A percentile compares a stretch with the other conserved stretches of the same genome.
phyloP scores from a whole-genome alignment of 64 coral and sea anemone species.

The Dendronephthya gigantea region DNA sequence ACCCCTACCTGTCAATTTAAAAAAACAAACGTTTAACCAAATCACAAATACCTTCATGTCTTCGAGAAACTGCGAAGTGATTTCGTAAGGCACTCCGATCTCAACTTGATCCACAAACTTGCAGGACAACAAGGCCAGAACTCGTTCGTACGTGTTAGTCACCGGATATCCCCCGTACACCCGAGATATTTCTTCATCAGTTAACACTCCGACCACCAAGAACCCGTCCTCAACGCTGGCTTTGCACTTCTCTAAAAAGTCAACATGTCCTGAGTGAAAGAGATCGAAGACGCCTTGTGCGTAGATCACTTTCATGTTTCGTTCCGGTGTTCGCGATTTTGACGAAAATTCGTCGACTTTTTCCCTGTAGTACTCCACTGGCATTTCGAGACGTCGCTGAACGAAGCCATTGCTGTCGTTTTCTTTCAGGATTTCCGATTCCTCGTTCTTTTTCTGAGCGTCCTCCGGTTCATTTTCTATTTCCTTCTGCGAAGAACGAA shows the following conservation, averaged over 20 bases:
- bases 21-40: too few species aligned
- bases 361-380: background rate
- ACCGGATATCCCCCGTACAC: background rate
- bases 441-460: too few species aligned
- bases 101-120: background rate
- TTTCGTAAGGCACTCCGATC: background rate
- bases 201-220: background rate
- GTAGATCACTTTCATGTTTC: background rate
- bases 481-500: too few species aligned
- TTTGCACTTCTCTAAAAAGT: background rate
- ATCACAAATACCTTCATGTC: too few species aligned
- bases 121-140: background rate
- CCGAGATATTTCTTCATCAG: background rate
- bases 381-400: background rate
- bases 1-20: too few species aligned
- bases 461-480: too few species aligned
- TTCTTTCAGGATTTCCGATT: background rate
- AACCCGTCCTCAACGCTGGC: background rate
- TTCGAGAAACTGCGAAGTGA: background rate
- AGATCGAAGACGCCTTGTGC: conserved; percentile 3
- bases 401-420: background rate
- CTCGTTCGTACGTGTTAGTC: background rate
- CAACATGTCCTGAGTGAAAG: background rate
- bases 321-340: background rate
- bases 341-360: background rate